Conservation (phyloP, 2,113 vertebrate genomes). For the Onychorhynchus coronatus region DNA sequence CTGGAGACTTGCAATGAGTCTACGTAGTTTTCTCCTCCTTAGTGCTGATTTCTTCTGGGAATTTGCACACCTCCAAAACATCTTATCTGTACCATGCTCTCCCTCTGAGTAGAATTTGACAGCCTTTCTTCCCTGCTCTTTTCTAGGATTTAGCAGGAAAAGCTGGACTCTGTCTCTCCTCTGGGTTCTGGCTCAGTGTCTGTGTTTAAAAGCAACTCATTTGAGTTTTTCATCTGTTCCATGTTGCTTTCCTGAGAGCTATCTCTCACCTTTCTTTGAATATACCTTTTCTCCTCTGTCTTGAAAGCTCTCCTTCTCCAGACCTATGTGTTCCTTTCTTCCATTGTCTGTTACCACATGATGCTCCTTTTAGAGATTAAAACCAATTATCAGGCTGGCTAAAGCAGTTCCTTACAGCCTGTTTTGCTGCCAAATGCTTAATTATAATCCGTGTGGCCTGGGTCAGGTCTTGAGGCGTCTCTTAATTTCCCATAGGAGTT, state of each 20-base stretch:
- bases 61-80: not conserved
- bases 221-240: not conserved
- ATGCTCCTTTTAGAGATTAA: not conserved
- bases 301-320: not conserved
- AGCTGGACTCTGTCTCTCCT: not conserved
- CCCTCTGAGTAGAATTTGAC: not conserved
- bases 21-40: not conserved
- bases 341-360: not conserved
- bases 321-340: not conserved
- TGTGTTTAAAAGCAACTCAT: not conserved
- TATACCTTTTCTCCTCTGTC: not conserved
- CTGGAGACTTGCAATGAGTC: not conserved
- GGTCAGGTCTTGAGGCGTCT: not conserved
- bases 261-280: not conserved
- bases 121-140: not conserved
- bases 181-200: not conserved
- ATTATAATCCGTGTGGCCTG: not conserved
- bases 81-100: not conserved
- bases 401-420: not conserved
- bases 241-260: not conserved
- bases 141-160: not conserved
- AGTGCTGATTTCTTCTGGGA: not conserved
- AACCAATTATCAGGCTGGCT: not conserved
- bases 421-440: not conserved
- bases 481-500: not conserved